A percentile compares a stretch with the other conserved stretches of the same genome.
These are phyloP conservation scores for Alaudala cheleensis DNA, from an alignment of 2,113 vertebrate species.

Conservation along the genomic window DNA sequence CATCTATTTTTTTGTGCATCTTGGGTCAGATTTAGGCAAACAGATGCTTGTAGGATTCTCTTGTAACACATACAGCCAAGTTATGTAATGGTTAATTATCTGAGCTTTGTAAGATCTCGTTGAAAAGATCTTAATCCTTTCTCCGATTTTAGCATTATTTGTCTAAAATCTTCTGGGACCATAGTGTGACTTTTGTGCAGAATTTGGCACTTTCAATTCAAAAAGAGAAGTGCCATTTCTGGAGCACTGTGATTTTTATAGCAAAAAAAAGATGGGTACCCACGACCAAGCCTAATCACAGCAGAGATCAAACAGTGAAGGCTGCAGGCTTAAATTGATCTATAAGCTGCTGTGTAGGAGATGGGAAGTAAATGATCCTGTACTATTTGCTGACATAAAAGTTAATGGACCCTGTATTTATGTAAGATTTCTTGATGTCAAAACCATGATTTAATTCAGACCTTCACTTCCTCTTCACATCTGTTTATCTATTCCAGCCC, in stretches of 20 bases:
- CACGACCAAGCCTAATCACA: background rate
- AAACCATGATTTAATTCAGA: background rate
- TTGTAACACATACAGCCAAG: background rate
- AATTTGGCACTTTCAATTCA: background rate
- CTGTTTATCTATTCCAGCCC: slow-evolving; percentile 76
- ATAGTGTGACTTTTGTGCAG: background rate
- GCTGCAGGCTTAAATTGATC: slow-evolving; percentile 10
- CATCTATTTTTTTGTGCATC: background rate
- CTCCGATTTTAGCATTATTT: background rate
- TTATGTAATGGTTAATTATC: background rate
- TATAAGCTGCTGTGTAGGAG: slow-evolving; percentile 25
- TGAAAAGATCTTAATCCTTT: background rate
- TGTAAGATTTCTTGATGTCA: slow-evolving; percentile 30
- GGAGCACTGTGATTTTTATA: background rate
- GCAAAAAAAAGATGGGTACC: background rate
- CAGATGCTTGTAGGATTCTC: background rate
- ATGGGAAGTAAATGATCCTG: slow-evolving; percentile 33
- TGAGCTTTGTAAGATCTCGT: background rate
- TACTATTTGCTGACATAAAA: slow-evolving; percentile 30
- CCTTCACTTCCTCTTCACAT: background rate
- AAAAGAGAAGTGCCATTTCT: background rate
- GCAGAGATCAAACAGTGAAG: slow-evolving; percentile 9
- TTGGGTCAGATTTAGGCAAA: background rate
- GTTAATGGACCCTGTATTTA: slow-evolving; percentile 26
- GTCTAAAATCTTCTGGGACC: background rate